Conservation (phyloP, 2,888 invertebrate genomes). For the Metallyticus violacea region DNA sequence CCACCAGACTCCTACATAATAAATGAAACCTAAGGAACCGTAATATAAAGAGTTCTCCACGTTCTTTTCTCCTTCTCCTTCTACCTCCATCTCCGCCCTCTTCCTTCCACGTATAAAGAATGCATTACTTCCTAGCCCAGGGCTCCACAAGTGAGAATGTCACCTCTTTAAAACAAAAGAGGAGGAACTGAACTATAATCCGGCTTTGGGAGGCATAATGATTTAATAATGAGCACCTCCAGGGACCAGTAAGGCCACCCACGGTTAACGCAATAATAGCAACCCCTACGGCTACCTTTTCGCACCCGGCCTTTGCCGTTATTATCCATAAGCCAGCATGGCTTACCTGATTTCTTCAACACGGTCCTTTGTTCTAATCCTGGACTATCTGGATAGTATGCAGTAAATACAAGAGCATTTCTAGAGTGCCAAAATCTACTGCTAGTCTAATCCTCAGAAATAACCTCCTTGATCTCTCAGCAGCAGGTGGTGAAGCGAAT, state of each 20-base stretch:
- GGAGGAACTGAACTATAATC: background rate
- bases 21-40: conserved; percentile 12
- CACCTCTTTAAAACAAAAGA: conserved; percentile 18
- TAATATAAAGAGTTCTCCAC: conserved; percentile 8
- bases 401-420: too few relatives aligned
- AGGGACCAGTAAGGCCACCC: too few relatives aligned
- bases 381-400: background rate
- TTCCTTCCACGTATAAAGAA: conserved; percentile 6
- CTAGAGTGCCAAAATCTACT: too few relatives aligned
- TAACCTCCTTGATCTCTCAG: too few relatives aligned
- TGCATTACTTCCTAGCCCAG: background rate
- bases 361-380: too few relatives aligned
- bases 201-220: conserved; percentile 1
- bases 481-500: too few relatives aligned
- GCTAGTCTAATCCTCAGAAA: too few relatives aligned
- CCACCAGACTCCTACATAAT: background rate
- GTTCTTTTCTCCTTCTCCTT: background rate
- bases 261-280: background rate
- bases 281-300: background rate
- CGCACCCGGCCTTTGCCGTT: too few relatives aligned
- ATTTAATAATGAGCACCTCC: conserved; percentile 5
- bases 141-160: conserved; percentile 9
- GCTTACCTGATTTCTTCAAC: background rate
- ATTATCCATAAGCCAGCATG: background rate
- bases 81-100: conserved; percentile 1